Evolutionary conservation across 2,797 vertebrate species (phyloP).

Genomic region (Poliocrania exsul): DNA sequence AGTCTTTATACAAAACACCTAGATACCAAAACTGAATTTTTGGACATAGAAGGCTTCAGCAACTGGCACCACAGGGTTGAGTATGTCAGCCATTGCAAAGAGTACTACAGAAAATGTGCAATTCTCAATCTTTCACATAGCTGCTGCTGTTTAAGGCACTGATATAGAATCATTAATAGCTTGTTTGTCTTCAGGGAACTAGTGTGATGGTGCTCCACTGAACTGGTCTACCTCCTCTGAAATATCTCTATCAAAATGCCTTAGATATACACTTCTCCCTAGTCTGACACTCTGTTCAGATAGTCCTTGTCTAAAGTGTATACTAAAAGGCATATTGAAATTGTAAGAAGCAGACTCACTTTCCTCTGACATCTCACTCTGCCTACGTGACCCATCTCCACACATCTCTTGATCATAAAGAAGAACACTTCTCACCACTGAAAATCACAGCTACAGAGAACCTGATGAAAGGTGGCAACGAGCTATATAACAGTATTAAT

Average conservation of each 20-base stretch:
- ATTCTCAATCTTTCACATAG: neutral
- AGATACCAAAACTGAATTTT: neutral
- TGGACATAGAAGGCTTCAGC: neutral
- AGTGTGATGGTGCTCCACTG: neutral
- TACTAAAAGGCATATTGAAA: neutral
- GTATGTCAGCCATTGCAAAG: neutral
- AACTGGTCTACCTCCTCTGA: neutral
- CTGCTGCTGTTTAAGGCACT: neutral
- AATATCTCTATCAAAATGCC: neutral
- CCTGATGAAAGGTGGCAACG: neutral
- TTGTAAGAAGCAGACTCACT: neutral
- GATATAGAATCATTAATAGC: neutral
- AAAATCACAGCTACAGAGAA: neutral
- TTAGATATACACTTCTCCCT: neutral
- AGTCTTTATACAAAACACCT: neutral
- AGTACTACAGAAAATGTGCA: neutral
- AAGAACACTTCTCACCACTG: neutral
- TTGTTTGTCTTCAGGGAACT: neutral
- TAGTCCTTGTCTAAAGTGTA: neutral
- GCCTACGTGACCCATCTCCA: neutral
- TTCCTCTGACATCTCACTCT: neutral
- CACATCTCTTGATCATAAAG: neutral
- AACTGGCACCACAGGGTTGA: neutral
- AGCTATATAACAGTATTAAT: neutral
- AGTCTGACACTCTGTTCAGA: neutral